These are phyloP conservation scores for Drosophila albomicans DNA, from an alignment of 1,140 invertebrate species.

Conservation along the genomic window DNA sequence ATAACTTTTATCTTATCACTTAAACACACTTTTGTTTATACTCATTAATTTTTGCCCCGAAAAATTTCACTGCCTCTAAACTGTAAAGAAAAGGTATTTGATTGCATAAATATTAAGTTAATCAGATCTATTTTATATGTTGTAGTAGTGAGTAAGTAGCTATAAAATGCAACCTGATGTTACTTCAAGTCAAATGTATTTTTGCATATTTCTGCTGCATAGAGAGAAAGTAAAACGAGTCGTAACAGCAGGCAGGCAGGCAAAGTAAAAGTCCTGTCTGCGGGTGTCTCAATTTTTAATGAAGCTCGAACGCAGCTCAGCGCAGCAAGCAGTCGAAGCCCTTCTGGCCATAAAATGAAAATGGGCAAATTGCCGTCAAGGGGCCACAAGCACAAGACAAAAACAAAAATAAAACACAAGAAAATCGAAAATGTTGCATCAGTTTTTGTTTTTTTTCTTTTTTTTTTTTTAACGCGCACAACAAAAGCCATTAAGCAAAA, in stretches of 20 bases:
- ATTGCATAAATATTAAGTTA: not conserved
- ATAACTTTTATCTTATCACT: slow-evolving; percentile 20
- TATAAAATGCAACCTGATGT: not conserved
- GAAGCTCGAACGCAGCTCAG: slow-evolving; percentile 34
- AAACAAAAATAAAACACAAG: not conserved
- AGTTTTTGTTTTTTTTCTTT: not conserved
- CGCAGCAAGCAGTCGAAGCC: slow-evolving; percentile 8
- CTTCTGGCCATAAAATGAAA: slow-evolving; percentile 42
- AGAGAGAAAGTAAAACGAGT: not conserved
- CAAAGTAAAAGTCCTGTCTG: slow-evolving; percentile 48
- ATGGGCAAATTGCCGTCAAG: slow-evolving; percentile 42
- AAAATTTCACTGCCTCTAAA: not conserved
- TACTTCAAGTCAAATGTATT: not conserved
- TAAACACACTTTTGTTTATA: slow-evolving; percentile 4
- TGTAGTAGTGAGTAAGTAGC: not conserved
- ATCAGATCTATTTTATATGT: slow-evolving; percentile 4
- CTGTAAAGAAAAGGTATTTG: slow-evolving; percentile 7
- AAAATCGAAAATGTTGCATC: slow-evolving; percentile 46
- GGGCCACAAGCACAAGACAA: not conserved
- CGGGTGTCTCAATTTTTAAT: slow-evolving; percentile 52
- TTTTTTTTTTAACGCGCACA: slow-evolving; percentile 16
- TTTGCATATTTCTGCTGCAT: slow-evolving; percentile 15
- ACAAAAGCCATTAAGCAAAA: slow-evolving; percentile 44
- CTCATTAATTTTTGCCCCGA: slow-evolving; percentile 5
- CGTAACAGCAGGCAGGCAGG: slow-evolving; percentile 29